A percentile compares a stretch with the other conserved stretches of the same genome.
Evolutionary conservation across 2,113 vertebrate genomes (phyloP).

Genomic region (Lophotis ruficrista): DNA sequence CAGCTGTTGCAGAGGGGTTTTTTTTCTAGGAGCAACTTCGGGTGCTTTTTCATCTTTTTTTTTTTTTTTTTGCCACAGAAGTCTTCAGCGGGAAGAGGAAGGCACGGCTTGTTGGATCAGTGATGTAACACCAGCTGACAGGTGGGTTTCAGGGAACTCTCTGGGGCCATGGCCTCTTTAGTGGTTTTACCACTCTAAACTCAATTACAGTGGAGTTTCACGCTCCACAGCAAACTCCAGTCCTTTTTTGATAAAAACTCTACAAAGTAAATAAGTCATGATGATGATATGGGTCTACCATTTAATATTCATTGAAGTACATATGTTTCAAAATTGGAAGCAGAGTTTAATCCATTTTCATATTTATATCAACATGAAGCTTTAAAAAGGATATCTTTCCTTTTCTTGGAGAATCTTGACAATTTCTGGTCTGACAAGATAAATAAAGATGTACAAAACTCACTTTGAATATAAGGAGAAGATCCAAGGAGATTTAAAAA

Average conservation of each 20-base stretch:
- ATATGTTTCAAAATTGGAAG: conserved; percentile 84
- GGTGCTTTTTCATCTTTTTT: not conserved
- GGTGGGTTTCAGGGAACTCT: conserved; percentile 91
- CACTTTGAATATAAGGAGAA: not conserved
- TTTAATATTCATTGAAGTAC: conserved; percentile 87
- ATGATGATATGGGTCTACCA: conserved; percentile 78
- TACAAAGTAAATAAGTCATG: conserved; percentile 82
- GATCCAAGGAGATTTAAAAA: conserved; percentile 37
- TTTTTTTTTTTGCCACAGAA: conserved; percentile 40
- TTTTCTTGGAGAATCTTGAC: conserved; percentile 57
- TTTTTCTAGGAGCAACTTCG: conserved; percentile 64
- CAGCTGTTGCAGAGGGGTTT: conserved; percentile 78
- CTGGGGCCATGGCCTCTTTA: conserved; percentile 86
- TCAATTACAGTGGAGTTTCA: conserved; percentile 83
- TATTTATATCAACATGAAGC: conserved; percentile 91
- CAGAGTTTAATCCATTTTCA: conserved; percentile 86
- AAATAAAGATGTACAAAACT: conserved; percentile 43
- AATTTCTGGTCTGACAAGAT: conserved; percentile 59
- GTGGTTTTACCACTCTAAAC: conserved; percentile 83
- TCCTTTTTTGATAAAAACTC: conserved; percentile 81
- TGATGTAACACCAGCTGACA: conserved; percentile 97
- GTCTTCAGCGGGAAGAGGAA: conserved; percentile 74
- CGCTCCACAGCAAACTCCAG: conserved; percentile 74
- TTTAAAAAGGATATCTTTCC: conserved; percentile 72
- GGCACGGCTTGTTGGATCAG: conserved; percentile 76